These are phyloP conservation scores for Merluccius polli DNA, from an alignment of 2,797 vertebrate genomes.

Conservation along the genomic window DNA sequence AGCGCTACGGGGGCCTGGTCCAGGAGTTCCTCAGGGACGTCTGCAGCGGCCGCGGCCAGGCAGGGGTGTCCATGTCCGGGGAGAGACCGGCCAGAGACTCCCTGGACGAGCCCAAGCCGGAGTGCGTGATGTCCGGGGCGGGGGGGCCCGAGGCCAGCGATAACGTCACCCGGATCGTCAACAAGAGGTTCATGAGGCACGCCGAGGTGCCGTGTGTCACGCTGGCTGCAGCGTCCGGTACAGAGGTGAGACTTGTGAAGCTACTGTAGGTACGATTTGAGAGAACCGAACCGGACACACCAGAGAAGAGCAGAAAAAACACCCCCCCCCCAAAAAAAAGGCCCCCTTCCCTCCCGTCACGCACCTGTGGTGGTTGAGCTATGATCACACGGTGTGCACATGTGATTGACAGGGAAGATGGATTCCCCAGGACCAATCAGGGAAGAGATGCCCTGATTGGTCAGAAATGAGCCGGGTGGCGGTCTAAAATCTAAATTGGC, in stretches of 20 bases:
- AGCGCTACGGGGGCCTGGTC: slow-evolving; percentile 82
- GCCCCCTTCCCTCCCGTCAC: too few species aligned
- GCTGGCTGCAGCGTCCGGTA: slow-evolving; percentile 41
- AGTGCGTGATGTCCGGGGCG: slow-evolving; percentile 56
- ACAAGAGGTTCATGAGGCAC: slow-evolving; percentile 87
- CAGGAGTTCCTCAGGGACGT: slow-evolving; percentile 93
- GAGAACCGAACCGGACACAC: too few species aligned
- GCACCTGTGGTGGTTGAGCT: too few species aligned
- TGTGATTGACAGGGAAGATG: not conserved
- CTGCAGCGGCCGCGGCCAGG: slow-evolving; percentile 74
- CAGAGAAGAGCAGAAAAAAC: too few species aligned
- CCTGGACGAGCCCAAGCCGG: slow-evolving; percentile 74
- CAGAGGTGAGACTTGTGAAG: slow-evolving; percentile 62
- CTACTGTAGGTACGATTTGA: too few species aligned
- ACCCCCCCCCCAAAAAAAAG: too few species aligned
- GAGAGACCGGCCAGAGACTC: slow-evolving; percentile 57
- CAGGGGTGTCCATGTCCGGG: slow-evolving; percentile 55
- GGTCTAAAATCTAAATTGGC: too few species aligned
- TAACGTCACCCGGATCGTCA: slow-evolving; percentile 81
- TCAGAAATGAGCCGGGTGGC: not conserved
- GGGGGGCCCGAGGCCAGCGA: slow-evolving; percentile 73
- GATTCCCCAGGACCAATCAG: not conserved
- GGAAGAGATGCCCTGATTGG: not conserved
- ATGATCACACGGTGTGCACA: not conserved
- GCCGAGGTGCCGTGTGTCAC: slow-evolving; percentile 30